These are phyloP conservation scores for Zophobas atratus DNA, from an alignment of 1,140 invertebrate species.

Conservation along the genomic window DNA sequence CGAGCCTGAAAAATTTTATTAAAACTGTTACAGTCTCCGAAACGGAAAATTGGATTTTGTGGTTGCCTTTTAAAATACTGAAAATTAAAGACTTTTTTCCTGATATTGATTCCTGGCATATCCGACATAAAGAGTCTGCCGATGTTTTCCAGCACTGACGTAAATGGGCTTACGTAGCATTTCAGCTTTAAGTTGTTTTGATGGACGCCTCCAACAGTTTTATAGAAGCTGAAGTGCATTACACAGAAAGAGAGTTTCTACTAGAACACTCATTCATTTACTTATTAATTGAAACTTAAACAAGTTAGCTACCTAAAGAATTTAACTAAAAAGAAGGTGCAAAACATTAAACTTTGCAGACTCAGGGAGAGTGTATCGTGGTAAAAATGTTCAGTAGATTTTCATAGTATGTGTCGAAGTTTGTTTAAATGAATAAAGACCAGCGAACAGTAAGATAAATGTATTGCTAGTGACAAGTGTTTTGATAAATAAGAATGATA, in stretches of 20 bases:
- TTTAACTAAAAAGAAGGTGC: too few species aligned
- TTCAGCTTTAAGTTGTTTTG: conserved; percentile 43
- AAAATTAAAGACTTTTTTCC: conserved; percentile 32
- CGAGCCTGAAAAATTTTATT: conserved; percentile 32
- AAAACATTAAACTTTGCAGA: too few species aligned
- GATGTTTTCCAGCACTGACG: conserved; percentile 30
- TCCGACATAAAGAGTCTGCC: conserved; percentile 41
- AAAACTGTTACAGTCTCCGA: conserved; percentile 17
- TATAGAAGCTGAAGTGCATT: conserved; percentile 2
- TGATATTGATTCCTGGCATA: conserved; percentile 28
- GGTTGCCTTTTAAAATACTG: conserved; percentile 7
- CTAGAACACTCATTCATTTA: too few species aligned
- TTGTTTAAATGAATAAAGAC: too few species aligned
- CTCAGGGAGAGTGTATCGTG: too few species aligned
- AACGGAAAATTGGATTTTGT: conserved; percentile 33
- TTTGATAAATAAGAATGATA: too few species aligned
- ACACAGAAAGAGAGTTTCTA: neutral
- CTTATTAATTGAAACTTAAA: too few species aligned
- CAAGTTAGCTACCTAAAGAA: too few species aligned
- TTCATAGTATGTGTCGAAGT: too few species aligned
- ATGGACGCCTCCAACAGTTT: conserved; percentile 38
- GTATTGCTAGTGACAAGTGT: too few species aligned
- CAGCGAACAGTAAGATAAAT: too few species aligned
- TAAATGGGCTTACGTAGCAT: conserved; percentile 44
- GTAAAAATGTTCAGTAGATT: too few species aligned